These are phyloP conservation scores for Rhodophaea formosa DNA, from an alignment of 2,888 invertebrate genomes.

Conservation along the genomic window DNA sequence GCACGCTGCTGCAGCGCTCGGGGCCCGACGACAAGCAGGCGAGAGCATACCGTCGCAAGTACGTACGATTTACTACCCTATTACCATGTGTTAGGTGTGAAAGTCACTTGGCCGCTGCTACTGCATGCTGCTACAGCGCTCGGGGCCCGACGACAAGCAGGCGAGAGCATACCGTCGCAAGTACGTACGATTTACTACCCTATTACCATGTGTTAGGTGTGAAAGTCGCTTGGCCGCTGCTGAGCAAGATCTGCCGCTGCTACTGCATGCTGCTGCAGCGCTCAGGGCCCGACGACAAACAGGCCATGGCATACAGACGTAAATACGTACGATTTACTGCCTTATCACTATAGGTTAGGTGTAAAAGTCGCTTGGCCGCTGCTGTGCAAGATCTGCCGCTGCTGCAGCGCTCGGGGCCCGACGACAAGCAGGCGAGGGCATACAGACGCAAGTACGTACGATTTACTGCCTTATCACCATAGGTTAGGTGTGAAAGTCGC, in stretches of 20 bases:
- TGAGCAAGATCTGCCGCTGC: constrained; percentile 91
- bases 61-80: constrained; percentile 25
- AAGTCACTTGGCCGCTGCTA: constrained; percentile 83
- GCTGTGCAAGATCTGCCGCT: constrained; percentile 90
- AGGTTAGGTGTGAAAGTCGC: too few relatives aligned
- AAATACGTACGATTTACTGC: constrained; percentile 46
- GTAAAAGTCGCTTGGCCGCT: constrained; percentile 76
- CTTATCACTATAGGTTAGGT: too few relatives aligned
- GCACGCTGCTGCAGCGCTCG: constrained; percentile 85
- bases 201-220: too few relatives aligned
- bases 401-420: constrained; percentile 84
- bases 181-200: constrained; percentile 37
- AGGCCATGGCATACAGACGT: constrained; percentile 66
- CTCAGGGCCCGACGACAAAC: constrained; percentile 79
- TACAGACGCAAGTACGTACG: constrained; percentile 58
- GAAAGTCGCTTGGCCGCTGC: constrained; percentile 78
- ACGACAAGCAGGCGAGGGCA: constrained; percentile 75
- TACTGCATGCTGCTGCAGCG: constrained; percentile 87
- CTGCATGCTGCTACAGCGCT: constrained; percentile 86
- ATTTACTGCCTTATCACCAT: too few relatives aligned
- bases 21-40: constrained; percentile 81
- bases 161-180: constrained; percentile 64
- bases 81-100: too few relatives aligned
- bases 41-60: constrained; percentile 60
- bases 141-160: constrained; percentile 80